Base-by-base conservation (phyloP, 2,888 invertebrate genomes). In the Formica aserva region DNA sequence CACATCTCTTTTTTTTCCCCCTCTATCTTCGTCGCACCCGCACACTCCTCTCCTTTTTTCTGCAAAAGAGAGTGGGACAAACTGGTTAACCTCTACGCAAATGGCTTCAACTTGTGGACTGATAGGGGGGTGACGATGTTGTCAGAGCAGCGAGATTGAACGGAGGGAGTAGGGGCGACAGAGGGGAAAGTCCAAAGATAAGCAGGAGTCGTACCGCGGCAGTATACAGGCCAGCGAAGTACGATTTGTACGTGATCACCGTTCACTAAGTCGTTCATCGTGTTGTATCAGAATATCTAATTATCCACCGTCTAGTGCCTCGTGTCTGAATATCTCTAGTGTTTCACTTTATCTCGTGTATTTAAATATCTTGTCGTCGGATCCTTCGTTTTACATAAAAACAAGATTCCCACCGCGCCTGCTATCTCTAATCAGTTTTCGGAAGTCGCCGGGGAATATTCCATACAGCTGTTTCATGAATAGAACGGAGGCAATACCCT, bases 141-240 rank as follows among this genome's bases (percentile, higher is more conserved):
- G 82, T 76, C 77, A 85, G 86, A 83, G 86, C 83, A 67, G 83
- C 76, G 83, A 35, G 72, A 78, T 71, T 60, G 78, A 4, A 9
- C 60, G 15, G 29, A 38, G 69, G 85, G 72, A 88, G 88, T 83
- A 85, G 88, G 84, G 84, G 86, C 69, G 89, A 35, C 76, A 87
- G 90, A 92, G 93, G 93, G 93, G 93, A 94, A 94, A 94, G 94
- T 94, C 93, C 94, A 93, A 94, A 94, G 94, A 94, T 94, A 94
- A 94, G 94, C 92, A 90, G 91, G 91, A 92, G 92, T 91, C 91
- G 91, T 91, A 91, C 87, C 89, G 85, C 87, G 80, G 71, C 90
- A 85, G 90, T 90, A 88, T 91, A 89, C 90, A 91, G 90, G 88
- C 90, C 90, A 90, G 84, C 87, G 87, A 78, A 78, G 86, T 84